Conservation (phyloP, 2,113 vertebrate genomes). For the Chaetops frenatus region DNA sequence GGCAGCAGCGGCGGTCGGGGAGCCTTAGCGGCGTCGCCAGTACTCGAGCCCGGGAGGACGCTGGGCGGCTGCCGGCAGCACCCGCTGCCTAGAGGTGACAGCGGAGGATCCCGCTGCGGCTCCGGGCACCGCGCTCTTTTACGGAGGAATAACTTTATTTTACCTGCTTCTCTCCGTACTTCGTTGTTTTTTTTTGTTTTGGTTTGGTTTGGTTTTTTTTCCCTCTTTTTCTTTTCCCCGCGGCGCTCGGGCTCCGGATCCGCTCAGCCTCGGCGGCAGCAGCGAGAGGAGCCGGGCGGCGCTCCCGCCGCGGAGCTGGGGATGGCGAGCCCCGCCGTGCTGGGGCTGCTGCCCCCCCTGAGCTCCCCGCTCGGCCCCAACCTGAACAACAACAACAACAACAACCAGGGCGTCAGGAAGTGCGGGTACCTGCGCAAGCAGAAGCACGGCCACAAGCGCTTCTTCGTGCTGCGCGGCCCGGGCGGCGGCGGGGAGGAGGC, state of each 20-base stretch:
- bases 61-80: background rate
- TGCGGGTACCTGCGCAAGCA: conserved; percentile 94
- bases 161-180: background rate
- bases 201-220: too few relatives aligned
- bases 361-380: conserved; percentile 54
- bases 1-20: background rate
- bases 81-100: background rate
- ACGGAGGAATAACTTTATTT: conserved; percentile 24
- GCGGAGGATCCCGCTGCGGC: background rate
- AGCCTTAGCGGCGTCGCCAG: background rate
- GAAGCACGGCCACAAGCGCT: conserved; percentile 95
- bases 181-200: background rate
- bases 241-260: background rate
- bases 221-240: background rate
- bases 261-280: background rate
- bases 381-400: conserved; percentile 75
- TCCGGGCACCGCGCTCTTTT: background rate
- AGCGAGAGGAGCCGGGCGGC: background rate
- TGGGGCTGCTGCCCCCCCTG: conserved; percentile 11
- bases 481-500: conserved; percentile 57
- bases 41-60: background rate
- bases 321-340: conserved; percentile 47
- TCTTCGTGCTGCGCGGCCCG: conserved; percentile 87
- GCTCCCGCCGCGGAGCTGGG: background rate
- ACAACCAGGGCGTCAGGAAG: conserved; percentile 80